A percentile compares a stretch with the other conserved stretches of the same genome.
Conservation (phyloP, 1,140 invertebrate genomes). For the Lerema accius region DNA sequence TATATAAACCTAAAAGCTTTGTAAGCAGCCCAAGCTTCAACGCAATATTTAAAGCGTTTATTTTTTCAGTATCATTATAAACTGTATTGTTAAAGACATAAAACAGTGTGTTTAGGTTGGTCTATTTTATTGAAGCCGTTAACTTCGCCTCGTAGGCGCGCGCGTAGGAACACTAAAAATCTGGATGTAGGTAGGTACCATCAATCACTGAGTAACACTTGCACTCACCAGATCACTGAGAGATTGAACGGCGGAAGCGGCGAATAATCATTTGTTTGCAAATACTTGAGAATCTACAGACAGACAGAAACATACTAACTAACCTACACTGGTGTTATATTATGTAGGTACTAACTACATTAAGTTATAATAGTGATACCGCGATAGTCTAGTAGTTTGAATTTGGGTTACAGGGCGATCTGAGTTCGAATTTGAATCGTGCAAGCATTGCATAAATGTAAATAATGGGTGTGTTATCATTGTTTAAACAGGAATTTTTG, state of each 20-base stretch:
- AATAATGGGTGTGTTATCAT: too few species aligned
- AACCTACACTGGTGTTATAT: too few species aligned
- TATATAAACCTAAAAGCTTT: too few species aligned
- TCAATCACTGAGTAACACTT: constrained; percentile 47
- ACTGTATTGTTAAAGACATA: constrained; percentile 10
- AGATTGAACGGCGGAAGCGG: constrained; percentile 34
- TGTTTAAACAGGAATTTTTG: too few species aligned
- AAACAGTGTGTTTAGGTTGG: constrained; percentile 6
- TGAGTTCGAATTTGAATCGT: too few species aligned
- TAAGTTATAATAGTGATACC: too few species aligned
- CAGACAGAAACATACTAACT: too few species aligned
- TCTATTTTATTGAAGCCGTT: constrained; percentile 39
- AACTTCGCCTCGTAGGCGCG: constrained; percentile 47
- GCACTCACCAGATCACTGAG: constrained; percentile 35
- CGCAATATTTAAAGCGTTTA: constrained; percentile 4
- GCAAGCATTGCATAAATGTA: too few species aligned
- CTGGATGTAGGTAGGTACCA: constrained; percentile 39
- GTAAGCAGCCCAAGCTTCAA: too few species aligned
- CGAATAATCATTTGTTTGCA: constrained; percentile 27
- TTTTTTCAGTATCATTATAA: constrained; percentile 10
- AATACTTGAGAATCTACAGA: neutral
- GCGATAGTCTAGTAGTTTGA: too few species aligned
- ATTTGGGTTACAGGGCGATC: too few species aligned
- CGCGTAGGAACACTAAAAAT: constrained; percentile 56
- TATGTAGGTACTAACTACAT: too few species aligned